These are phyloP conservation scores for Listronotus oregonensis DNA, from an alignment of 1,140 invertebrate species.

Conservation along the genomic window DNA sequence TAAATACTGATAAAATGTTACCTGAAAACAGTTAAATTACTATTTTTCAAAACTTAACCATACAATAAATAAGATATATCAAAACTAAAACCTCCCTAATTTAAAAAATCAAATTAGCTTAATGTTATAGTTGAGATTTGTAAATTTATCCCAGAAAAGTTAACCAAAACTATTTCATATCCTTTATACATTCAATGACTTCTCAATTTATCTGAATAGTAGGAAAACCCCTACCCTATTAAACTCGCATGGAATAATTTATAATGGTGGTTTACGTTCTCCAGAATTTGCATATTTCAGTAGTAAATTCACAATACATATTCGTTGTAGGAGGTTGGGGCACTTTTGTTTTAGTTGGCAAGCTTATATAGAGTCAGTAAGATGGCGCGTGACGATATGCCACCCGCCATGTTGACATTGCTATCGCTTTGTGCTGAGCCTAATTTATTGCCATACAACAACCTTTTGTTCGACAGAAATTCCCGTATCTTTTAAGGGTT, in stretches of 20 bases:
- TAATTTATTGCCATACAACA: conserved; percentile 14
- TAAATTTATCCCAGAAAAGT: too few relatives aligned
- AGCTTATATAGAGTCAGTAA: conserved; percentile 38
- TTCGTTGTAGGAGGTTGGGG: conserved; percentile 15
- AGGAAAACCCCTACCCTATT: neutral
- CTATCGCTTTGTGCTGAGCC: conserved; percentile 1
- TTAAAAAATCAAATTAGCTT: too few relatives aligned
- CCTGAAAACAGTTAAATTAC: too few relatives aligned
- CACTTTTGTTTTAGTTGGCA: conserved; percentile 27
- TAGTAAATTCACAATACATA: conserved; percentile 27
- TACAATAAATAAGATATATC: too few relatives aligned
- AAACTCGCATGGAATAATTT: conserved; percentile 8
- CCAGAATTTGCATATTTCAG: conserved; percentile 21
- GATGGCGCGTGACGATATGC: conserved; percentile 36
- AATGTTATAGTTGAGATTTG: too few relatives aligned
- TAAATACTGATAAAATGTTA: too few relatives aligned
- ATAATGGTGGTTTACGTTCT: conserved; percentile 15
- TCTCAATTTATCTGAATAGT: neutral
- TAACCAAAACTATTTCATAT: too few relatives aligned
- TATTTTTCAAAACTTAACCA: too few relatives aligned
- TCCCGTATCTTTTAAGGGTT: too few relatives aligned
- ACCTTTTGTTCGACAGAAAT: neutral
- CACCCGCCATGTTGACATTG: conserved; percentile 27
- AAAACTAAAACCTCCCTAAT: too few relatives aligned
- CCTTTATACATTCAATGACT: conserved; percentile 3